phyloP scores from a whole-genome alignment of 2,888 invertebrate genomes.

The Hanleya hanleyi region DNA sequence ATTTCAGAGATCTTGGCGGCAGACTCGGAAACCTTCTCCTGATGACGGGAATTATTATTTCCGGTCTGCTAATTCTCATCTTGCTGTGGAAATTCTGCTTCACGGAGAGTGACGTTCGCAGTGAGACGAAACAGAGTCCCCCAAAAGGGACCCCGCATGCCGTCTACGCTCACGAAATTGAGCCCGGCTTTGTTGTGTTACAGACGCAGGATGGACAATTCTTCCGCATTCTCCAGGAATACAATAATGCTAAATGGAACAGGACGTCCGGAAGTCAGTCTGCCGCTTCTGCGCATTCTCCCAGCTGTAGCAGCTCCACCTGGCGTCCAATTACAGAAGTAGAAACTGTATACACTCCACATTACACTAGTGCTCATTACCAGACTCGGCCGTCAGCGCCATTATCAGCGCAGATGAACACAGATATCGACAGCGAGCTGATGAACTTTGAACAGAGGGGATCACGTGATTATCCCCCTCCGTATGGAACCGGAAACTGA shows the following conservation, averaged over 20 bases:
- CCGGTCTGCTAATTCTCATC: neutral
- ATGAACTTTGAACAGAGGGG: too few relatives aligned
- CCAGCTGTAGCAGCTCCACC: neutral
- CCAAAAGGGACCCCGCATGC: neutral
- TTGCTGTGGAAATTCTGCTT: neutral
- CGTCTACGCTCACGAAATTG: neutral
- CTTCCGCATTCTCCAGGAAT: neutral
- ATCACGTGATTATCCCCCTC: too few relatives aligned
- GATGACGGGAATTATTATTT: neutral
- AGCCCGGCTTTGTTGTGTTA: conserved; percentile 1
- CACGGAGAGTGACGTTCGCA: neutral
- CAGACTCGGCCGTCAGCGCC: neutral
- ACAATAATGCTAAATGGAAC: neutral
- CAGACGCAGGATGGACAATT: conserved; percentile 7
- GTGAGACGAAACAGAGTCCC: neutral
- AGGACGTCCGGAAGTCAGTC: neutral
- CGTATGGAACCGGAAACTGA: too few relatives aligned
- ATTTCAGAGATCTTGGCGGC: neutral
- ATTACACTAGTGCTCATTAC: conserved; percentile 2
- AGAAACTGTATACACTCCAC: neutral
- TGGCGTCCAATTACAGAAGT: neutral
- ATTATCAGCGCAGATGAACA: too few relatives aligned
- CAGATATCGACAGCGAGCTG: too few relatives aligned
- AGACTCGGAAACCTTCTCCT: neutral
- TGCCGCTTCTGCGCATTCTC: neutral